Evolutionary conservation across 2,797 vertebrate genomes (phyloP).

Genomic region (Paguma larvata): DNA sequence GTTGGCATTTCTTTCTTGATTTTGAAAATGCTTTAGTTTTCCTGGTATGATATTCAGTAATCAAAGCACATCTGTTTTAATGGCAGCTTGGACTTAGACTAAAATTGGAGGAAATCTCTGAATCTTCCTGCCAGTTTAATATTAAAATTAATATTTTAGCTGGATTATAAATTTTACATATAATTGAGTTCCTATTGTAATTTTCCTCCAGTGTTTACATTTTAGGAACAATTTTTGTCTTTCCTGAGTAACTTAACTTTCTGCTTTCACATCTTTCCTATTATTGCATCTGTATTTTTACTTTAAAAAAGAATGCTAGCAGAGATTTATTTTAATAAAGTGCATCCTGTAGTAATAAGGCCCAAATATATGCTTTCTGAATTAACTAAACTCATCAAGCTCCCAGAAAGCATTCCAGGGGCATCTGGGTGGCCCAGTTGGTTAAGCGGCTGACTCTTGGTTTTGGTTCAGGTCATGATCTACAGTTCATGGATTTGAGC

Average conservation of each 20-base stretch:
- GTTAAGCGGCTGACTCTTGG: no score
- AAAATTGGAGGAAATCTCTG: conserved; percentile 42
- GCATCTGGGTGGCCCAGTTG: no score
- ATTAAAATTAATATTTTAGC: conserved; percentile 68
- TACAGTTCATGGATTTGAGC: no score
- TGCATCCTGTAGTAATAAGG: not conserved
- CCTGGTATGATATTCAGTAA: conserved; percentile 51
- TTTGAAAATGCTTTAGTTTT: conserved; percentile 78
- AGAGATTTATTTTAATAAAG: conserved; percentile 19
- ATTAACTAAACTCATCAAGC: not conserved
- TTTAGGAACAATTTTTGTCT: conserved; percentile 41
- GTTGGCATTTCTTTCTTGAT: conserved; percentile 69
- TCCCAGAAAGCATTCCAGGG: not conserved
- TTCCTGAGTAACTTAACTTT: conserved; percentile 45
- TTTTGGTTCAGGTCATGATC: no score
- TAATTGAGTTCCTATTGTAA: conserved; percentile 14
- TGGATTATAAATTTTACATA: conserved; percentile 22
- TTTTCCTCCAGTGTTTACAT: not conserved
- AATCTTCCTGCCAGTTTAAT: conserved; percentile 59
- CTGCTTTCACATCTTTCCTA: not conserved
- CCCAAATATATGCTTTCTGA: not conserved
- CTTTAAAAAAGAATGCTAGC: not conserved
- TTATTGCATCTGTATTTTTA: conserved; percentile 54
- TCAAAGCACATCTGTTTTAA: conserved; percentile 66
- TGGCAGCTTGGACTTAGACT: conserved; percentile 47